Percentiles rank a stretch among this genome's conserved stretches.
Conservation (phyloP, 1,140 invertebrate species). For the Papilio polyxenes region DNA sequence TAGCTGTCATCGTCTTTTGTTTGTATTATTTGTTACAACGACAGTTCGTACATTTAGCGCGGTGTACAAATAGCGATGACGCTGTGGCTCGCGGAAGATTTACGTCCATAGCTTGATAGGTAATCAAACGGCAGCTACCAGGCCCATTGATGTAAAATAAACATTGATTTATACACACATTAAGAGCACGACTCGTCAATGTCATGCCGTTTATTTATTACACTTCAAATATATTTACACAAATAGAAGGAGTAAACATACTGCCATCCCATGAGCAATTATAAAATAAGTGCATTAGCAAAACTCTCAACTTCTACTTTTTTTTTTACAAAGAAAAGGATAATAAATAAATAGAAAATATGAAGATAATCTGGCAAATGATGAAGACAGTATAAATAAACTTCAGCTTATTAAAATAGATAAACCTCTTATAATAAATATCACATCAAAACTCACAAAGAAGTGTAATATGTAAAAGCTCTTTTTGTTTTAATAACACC, state of each 20-base stretch:
- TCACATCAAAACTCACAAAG: neutral
- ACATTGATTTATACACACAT: conserved; percentile 23
- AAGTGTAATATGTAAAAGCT: conserved; percentile 20
- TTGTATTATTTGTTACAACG: neutral
- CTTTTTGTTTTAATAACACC: conserved; percentile 10
- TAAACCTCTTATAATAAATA: neutral
- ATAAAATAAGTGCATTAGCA: neutral
- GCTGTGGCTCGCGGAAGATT: conserved; percentile 26
- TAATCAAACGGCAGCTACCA: conserved; percentile 7
- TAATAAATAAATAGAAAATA: neutral
- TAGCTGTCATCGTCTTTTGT: neutral
- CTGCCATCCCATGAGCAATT: neutral
- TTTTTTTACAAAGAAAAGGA: too few species aligned
- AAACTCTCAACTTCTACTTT: too few species aligned
- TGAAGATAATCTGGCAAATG: neutral
- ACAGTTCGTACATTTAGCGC: conserved; percentile 7
- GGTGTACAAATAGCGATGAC: conserved; percentile 15
- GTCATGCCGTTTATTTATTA: conserved; percentile 4
- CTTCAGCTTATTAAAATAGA: neutral
- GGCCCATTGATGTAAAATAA: neutral
- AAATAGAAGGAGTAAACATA: neutral
- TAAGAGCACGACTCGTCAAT: conserved; percentile 1
- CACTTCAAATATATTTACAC: conserved; percentile 3
- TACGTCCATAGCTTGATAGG: conserved; percentile 21
- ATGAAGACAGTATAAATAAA: neutral